Conservation (phyloP, 2,888 invertebrate species). For the Digitonthophagus gazella region DNA sequence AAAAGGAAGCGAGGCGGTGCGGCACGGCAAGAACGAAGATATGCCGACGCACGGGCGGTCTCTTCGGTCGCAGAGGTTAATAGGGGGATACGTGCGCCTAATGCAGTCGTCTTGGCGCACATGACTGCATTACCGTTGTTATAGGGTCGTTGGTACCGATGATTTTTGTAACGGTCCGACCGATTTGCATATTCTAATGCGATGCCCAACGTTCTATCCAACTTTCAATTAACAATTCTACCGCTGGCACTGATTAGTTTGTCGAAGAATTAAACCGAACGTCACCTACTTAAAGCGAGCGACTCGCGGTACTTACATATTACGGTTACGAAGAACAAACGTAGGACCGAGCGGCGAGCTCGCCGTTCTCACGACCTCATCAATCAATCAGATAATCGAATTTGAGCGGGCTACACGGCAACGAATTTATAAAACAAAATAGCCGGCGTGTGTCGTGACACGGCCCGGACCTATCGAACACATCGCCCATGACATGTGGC, state of each 20-base stretch:
- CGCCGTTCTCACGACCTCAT: constrained; percentile 43
- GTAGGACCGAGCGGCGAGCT: constrained; percentile 21
- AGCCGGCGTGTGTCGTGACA: constrained; percentile 32
- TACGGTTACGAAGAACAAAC: constrained; percentile 14
- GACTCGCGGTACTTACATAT: background rate
- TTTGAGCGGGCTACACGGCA: constrained; percentile 37
- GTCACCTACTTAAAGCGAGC: too few species aligned
- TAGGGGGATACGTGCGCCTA: constrained; percentile 26
- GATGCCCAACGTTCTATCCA: background rate
- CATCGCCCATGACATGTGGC: constrained; percentile 30
- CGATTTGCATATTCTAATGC: background rate
- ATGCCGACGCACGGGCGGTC: constrained; percentile 19
- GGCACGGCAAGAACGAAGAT: constrained; percentile 15
- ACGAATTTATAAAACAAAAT: constrained; percentile 39
- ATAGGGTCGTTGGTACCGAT: background rate
- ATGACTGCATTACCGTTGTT: constrained; percentile 16
- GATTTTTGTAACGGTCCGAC: background rate
- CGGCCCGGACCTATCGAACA: constrained; percentile 33
- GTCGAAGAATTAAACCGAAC: too few species aligned
- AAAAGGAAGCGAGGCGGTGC: constrained; percentile 17
- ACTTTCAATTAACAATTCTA: background rate
- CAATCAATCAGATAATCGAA: constrained; percentile 42
- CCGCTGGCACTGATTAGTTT: background rate
- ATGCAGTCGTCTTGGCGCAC: constrained; percentile 6
- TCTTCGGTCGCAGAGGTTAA: constrained; percentile 32